Base-by-base conservation (phyloP, 2,888 invertebrate genomes). In the Deilephila elpenor region DNA sequence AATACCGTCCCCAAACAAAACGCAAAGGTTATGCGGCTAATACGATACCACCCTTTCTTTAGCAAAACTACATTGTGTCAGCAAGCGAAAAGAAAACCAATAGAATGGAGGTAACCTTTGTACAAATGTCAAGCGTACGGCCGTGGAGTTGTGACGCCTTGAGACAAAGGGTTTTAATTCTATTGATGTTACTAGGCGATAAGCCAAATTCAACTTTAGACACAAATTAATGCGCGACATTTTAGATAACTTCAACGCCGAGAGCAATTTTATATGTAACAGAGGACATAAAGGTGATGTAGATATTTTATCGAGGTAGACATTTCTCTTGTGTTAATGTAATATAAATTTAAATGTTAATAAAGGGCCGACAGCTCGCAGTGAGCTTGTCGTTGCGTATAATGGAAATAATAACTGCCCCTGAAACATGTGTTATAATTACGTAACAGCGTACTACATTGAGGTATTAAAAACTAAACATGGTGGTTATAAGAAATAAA, bases 161-260 rank as follows among this genome's bases (percentile, higher is more conserved):
- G 89, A 93, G 93, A 93, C 94, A 93, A 93, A 93, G 93, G 92
- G 91, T 91, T 93, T 51, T 88, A 91, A 89, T 89, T 89, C 89
- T 85, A 89, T 89, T 85, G 83, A 84, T 84, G 80, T 82, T 80
- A 75, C 78, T 78, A 78, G 71, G 78, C 73, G 77, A 78, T 82
- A 81, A 82, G 83, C 87, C 60, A 90, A 88, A 87, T 78, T 86
- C 84, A 84, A 88, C 91, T 88, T 83, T 91, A 88, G 76, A 72
- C 74, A 78, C 76, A 75, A 80, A 82, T 77, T 80, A 83, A 84
- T 89, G 81, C 82, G 87, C 78, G 77, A 84, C 80, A 80, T 83
- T 87, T 87, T 75, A 78, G 75, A 75, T 75, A 74, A 71, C 72
- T 76, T 78, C 76, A 83, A 80, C 75, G 75, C 75, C 75, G 74